Conservation (phyloP, 2,888 invertebrate species). For the Scaeva pyrastri region DNA sequence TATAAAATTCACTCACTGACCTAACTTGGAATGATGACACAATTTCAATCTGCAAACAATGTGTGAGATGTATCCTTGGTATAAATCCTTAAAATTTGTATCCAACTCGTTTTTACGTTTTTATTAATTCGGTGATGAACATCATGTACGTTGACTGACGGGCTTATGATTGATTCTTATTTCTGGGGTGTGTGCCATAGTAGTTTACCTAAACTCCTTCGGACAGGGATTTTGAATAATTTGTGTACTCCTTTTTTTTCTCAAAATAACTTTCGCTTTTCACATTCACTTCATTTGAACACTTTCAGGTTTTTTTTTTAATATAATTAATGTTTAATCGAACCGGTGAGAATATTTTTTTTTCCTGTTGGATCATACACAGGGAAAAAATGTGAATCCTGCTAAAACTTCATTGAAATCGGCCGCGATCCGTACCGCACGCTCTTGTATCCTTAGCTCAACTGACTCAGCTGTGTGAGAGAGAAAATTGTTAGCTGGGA, state of each 20-base stretch:
- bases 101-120: slow-evolving; percentile 42
- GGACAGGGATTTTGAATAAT: slow-evolving; percentile 38
- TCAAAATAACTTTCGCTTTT: slow-evolving; percentile 36
- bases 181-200: slow-evolving; percentile 26
- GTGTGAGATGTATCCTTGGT: slow-evolving; percentile 23
- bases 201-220: slow-evolving; percentile 24
- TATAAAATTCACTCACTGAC: slow-evolving; percentile 62
- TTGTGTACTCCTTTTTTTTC: background rate
- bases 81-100: slow-evolving; percentile 70
- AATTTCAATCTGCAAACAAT: slow-evolving; percentile 55
- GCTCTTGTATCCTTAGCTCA: slow-evolving; percentile 83
- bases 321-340: slow-evolving; percentile 33
- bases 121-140: slow-evolving; percentile 46
- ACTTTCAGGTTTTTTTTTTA: slow-evolving; percentile 39
- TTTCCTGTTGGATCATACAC: slow-evolving; percentile 6
- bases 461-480: slow-evolving; percentile 79
- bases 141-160: slow-evolving; percentile 55
- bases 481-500: slow-evolving; percentile 63
- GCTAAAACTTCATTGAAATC: slow-evolving; percentile 64
- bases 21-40: slow-evolving; percentile 71
- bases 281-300: slow-evolving; percentile 48
- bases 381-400: slow-evolving; percentile 44
- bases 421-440: slow-evolving; percentile 78
- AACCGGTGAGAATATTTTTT: slow-evolving; percentile 23
- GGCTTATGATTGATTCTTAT: slow-evolving; percentile 34